Percentiles rank a stretch among this genome's conserved stretches.
Evolutionary conservation across 2,888 invertebrate genomes (phyloP).

Genomic region (Megalurothrips usitatus): DNA sequence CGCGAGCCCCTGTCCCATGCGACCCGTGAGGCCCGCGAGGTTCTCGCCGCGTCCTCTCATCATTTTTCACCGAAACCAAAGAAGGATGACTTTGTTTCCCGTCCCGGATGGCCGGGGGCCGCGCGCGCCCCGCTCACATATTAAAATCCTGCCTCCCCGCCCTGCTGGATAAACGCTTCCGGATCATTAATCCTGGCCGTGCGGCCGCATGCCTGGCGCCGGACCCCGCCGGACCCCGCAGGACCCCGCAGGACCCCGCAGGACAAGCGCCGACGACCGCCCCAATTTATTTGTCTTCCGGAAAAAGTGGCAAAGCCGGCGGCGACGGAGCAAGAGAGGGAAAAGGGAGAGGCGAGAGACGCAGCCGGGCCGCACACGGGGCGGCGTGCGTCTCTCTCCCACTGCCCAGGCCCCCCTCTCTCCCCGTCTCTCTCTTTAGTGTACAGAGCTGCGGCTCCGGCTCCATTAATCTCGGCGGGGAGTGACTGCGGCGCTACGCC

Average conservation of each 20-base stretch:
- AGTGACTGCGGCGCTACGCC: too few species aligned
- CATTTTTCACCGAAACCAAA: too few species aligned
- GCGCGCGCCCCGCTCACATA: too few species aligned
- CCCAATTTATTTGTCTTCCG: slow-evolving; percentile 26
- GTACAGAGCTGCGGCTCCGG: neutral
- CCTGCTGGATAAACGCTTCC: neutral
- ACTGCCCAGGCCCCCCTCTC: neutral
- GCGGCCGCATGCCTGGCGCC: too few species aligned
- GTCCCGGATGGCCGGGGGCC: too few species aligned
- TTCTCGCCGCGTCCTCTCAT: too few species aligned
- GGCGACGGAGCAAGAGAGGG: neutral
- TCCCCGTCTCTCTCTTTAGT: neutral
- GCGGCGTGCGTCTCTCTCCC: neutral
- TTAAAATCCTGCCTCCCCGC: slow-evolving; percentile 14
- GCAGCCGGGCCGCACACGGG: too few species aligned
- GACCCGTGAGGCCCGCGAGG: too few species aligned
- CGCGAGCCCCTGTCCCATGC: too few species aligned
- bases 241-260: neutral
- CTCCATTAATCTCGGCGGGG: neutral
- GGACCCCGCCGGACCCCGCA: neutral
- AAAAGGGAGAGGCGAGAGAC: too few species aligned
- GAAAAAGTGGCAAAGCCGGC: slow-evolving; percentile 2
- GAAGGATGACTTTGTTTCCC: too few species aligned
- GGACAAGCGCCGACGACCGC: neutral
- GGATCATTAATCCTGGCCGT: neutral